phyloP scores from a whole-genome alignment of 35 echinoderm and acorn worm genomes.

The Apostichopus californicus region DNA sequence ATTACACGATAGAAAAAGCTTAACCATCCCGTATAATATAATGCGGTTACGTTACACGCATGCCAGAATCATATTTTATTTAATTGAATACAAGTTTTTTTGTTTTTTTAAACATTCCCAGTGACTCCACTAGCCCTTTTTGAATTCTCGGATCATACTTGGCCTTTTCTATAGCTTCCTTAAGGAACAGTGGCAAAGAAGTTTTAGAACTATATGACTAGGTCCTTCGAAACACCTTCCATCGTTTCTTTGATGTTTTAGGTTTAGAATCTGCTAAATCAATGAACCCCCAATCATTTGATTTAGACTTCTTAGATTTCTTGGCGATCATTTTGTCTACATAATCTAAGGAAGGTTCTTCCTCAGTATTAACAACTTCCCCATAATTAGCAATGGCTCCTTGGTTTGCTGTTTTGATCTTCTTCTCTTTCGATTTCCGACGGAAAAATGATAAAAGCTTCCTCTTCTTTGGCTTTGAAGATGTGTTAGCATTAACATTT shows the following conservation, averaged over 20 bases:
- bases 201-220: no score
- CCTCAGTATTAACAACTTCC: background rate
- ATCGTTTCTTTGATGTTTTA: background rate
- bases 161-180: no score
- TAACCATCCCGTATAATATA: no score
- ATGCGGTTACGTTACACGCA: no score
- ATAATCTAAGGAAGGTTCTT: background rate
- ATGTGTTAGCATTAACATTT: background rate
- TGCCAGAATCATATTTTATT: no score
- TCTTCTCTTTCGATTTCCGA: background rate
- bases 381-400: background rate
- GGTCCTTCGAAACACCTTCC: conserved; percentile 3
- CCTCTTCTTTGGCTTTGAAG: conserved; percentile 33
- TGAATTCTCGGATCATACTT: no score
- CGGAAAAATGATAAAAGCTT: conserved; percentile 19
- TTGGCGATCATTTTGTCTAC: conserved; percentile 21
- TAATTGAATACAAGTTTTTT: no score
- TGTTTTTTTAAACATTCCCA: no score
- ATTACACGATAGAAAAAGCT: no score
- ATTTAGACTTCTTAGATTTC: conserved; percentile 9
- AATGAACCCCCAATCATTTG: conserved; percentile 44
- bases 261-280: background rate
- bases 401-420: background rate
- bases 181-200: no score
- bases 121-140: no score